Evolutionary conservation across 2,888 invertebrate genomes (phyloP), one percentile per base, ranked within the genome.

Genomic region (Drosophila flavopinicola): DNA sequence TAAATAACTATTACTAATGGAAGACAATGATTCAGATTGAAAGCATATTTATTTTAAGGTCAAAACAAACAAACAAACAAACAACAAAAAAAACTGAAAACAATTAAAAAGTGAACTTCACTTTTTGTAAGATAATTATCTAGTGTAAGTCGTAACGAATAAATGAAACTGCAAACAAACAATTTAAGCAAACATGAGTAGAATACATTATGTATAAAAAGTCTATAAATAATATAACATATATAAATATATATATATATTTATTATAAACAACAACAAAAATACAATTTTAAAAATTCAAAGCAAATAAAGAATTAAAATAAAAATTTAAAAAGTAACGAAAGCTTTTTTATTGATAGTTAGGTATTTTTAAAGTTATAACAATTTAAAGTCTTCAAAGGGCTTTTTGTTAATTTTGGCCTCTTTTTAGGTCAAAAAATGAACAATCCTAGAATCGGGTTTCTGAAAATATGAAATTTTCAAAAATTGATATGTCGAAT

Each of bases 211-310:
- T 80, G 80, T 78, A 78, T 85, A 63, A 75, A 72, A 70, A 76
- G 35, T 73, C 58, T 56, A 73, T 63, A 54, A 69, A 63, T 69
- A 74, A 77, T 60, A 69, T 51, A 60, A 59, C 48, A n/a, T 61
- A 63, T 69, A 79, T 42, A 67, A 51, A 78, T 58, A 66, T 49
- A 53, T n/a, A 67, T 54, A 60, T 78, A 80, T 80, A 83, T 85
- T 79, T 80, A 85, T 83, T 85, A 85, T 73, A 75, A 63, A 85
- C 75, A 66, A 85, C 69, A 77, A 74, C 29, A 78, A 80, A 74
- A 85, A 80, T 85, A 75, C 70, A 85, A 80, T 80, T 80, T 73
- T 75, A 80, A 82, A 80, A 80, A 85, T 85, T 85, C 64, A 82
- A 85, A 70, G 58, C 65, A 63, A 72, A 72, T 72, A 68, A 72